Evolutionary conservation across 2,113 vertebrate genomes (phyloP), one percentile per base, ranked within the genome.

Genomic region (Gallinago media): DNA sequence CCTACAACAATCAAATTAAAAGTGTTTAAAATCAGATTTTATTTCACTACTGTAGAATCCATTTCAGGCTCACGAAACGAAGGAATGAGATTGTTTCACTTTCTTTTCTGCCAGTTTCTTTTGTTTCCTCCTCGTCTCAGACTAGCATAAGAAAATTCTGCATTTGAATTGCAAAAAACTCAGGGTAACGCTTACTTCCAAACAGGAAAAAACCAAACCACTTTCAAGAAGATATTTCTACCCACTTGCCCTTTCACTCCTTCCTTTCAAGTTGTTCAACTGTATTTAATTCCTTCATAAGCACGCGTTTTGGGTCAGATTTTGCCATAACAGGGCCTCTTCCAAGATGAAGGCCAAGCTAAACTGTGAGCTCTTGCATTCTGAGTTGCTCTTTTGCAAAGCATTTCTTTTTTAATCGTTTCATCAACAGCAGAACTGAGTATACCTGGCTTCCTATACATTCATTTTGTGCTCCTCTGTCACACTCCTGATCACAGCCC

Each of bases 41-140:
- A 44, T 23, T 85, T 79, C 31, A 46, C 34, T 32, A 46, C 16
- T 62, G 17, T 12, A 81, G 38, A 81, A 77, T 87, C 86, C 12
- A 76, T 52, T 94, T 85, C 18, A 89, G n/a, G 31, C 29, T 91
- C 49, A 81, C 0, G 0, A 86, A 94, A 88, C 0, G 4, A 87
- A 96, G 76, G n/a, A 81, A 66, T 0, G 0, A 88, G 32, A 61
- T 5, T 38, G 84, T 97, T 97, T 97, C 93, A 94, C 90, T 97
- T 97, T 97, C 92, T 50, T 92, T 97, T 97, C 63, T 96, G 89
- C 54, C 78, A 50, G 58, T 32, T 90, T 83, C 85, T 67, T 92
- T 94, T 77, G 55, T 87, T 93, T 89, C 82, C 72, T 85, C 32
- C 49, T 71, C 55, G 61, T 86, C 73, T n/a, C 87, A 79, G 44